Evolutionary conservation across 2,113 vertebrate genomes (phyloP).

Genomic region (Lynx canadensis): DNA sequence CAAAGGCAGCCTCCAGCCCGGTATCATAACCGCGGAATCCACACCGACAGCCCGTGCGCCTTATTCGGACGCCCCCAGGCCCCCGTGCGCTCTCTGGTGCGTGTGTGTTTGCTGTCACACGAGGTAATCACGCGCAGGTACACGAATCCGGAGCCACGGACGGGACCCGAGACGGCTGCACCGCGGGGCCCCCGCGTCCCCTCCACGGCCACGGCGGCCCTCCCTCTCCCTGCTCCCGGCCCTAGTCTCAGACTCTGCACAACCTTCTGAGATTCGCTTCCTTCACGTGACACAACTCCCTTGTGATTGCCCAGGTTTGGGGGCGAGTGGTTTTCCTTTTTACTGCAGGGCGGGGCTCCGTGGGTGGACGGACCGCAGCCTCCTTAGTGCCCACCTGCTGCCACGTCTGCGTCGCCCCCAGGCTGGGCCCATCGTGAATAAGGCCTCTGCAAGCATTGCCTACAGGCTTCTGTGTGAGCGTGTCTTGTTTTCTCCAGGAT

Average conservation of each 20-base stretch:
- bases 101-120: not conserved
- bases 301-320: not conserved
- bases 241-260: fast-evolving
- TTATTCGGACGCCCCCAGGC: fast-evolving
- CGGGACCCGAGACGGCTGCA: not conserved
- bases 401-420: too few relatives aligned
- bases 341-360: fast-evolving
- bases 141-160: not conserved
- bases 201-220: not conserved
- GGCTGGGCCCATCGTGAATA: too few relatives aligned
- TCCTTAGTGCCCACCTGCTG: too few relatives aligned
- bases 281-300: not conserved
- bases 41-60: fast-evolving
- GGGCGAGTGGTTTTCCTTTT: fast-evolving
- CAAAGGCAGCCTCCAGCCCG: fast-evolving
- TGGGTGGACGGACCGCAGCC: fast-evolving
- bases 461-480: too few relatives aligned
- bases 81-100: fast-evolving
- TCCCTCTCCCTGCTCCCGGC: not conserved
- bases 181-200: not conserved
- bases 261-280: fast-evolving
- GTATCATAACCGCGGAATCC: fast-evolving
- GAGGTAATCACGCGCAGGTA: fast-evolving
- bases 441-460: too few relatives aligned
- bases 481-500: too few relatives aligned